These are phyloP conservation scores for Dasypolia templi DNA, from an alignment of 2,888 invertebrate genomes.

Conservation along the genomic window DNA sequence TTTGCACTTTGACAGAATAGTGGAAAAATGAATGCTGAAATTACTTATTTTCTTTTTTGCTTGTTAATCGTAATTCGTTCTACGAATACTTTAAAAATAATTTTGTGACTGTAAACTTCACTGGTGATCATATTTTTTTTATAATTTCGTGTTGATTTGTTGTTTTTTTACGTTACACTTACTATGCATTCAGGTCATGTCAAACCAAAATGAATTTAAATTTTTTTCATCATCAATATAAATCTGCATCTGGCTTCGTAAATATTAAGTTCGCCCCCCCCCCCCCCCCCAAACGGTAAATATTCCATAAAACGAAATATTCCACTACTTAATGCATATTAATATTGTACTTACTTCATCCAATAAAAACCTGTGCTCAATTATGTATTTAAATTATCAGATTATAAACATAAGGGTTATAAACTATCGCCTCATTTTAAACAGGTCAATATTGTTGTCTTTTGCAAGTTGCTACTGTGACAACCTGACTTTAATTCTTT, in stretches of 20 bases:
- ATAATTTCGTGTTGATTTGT: constrained; percentile 7
- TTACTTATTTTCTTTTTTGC: constrained; percentile 10
- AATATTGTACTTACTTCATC: constrained; percentile 50
- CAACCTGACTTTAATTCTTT: not conserved
- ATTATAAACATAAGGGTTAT: constrained; percentile 21
- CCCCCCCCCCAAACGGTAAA: not conserved
- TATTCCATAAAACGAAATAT: not conserved
- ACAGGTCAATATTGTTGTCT: not conserved
- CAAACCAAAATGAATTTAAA: not conserved
- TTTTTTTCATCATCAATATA: not conserved
- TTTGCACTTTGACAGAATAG: not conserved
- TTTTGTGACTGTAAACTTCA: constrained; percentile 5
- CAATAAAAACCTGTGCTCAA: constrained; percentile 44
- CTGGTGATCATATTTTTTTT: constrained; percentile 17
- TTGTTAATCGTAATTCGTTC: constrained; percentile 20
- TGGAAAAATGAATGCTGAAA: not conserved
- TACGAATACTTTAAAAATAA: constrained; percentile 20
- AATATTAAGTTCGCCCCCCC: not conserved
- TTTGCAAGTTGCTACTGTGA: not conserved
- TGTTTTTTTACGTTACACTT: not conserved
- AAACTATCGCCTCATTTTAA: not conserved
- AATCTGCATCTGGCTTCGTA: not conserved
- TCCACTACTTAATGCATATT: constrained; percentile 3
- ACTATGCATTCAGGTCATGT: not conserved
- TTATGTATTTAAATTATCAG: constrained; percentile 16